Evolutionary conservation across 2,888 invertebrate genomes (phyloP).

Genomic region (Mesochorus sp.): DNA sequence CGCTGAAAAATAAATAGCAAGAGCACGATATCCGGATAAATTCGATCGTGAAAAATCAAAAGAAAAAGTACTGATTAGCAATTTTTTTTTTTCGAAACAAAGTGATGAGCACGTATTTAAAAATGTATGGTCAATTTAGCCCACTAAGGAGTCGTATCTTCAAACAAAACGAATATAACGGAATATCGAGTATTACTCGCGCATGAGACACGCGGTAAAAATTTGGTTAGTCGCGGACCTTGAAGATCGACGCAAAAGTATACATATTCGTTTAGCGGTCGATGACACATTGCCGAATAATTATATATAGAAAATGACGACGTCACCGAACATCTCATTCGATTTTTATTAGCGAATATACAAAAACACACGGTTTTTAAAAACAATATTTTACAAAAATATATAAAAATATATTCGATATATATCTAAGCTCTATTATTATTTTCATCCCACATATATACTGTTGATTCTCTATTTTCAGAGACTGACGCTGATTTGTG

Average conservation of each 20-base stretch:
- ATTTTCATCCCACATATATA: too few relatives aligned
- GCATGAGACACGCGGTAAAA: slow-evolving; percentile 8
- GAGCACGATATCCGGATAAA: too few relatives aligned
- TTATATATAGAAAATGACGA: slow-evolving; percentile 45
- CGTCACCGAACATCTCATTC: neutral
- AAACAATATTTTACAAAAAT: slow-evolving; percentile 25
- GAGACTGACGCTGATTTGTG: neutral
- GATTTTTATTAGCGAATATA: slow-evolving; percentile 39
- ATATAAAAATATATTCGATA: too few relatives aligned
- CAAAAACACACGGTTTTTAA: slow-evolving; percentile 1
- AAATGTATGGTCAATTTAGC: neutral
- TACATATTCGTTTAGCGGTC: neutral
- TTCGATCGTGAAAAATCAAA: too few relatives aligned
- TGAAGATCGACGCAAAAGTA: slow-evolving; percentile 3
- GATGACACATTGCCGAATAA: slow-evolving; percentile 55
- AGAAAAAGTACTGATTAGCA: too few relatives aligned
- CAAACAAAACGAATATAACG: slow-evolving; percentile 33
- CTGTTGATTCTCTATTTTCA: too few relatives aligned
- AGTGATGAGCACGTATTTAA: neutral
- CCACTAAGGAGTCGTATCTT: neutral
- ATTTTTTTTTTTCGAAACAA: too few relatives aligned
- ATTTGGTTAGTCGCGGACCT: slow-evolving; percentile 11
- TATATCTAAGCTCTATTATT: too few relatives aligned
- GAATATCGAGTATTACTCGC: slow-evolving; percentile 45
- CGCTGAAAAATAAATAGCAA: too few relatives aligned